These are phyloP conservation scores for Pyrgilauda ruficollis DNA, from an alignment of 2,113 vertebrate species.

Conservation along the genomic window DNA sequence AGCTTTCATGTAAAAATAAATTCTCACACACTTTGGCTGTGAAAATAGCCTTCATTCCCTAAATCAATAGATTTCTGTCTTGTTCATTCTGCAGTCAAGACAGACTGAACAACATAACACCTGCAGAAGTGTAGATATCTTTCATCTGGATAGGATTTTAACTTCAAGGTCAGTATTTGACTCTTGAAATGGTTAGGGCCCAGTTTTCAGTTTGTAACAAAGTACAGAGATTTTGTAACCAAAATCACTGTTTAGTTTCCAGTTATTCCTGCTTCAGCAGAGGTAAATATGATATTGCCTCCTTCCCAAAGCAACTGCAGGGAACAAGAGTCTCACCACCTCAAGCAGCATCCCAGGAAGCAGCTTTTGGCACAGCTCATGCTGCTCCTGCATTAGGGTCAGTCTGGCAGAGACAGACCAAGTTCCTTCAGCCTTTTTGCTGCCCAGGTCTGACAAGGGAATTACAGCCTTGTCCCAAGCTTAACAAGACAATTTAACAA, in stretches of 20 bases:
- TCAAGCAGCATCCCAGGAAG: background rate
- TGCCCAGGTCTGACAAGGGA: background rate
- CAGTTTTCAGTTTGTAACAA: background rate
- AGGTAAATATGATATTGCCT: background rate
- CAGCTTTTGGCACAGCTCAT: background rate
- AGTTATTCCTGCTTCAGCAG: background rate
- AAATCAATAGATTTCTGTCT: background rate
- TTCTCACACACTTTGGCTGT: background rate
- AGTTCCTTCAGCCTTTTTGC: background rate
- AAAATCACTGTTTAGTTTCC: background rate
- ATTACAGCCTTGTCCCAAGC: background rate
- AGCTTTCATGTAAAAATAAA: background rate
- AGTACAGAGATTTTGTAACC: background rate
- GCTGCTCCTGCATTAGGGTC: background rate
- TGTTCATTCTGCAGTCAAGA: background rate
- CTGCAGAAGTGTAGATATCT: background rate
- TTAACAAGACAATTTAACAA: constrained; percentile 1
- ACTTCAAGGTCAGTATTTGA: background rate
- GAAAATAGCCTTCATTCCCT: background rate
- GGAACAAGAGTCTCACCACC: background rate
- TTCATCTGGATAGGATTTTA: background rate
- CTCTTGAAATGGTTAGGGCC: background rate
- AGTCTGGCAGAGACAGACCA: fast-evolving
- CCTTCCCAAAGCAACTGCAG: background rate
- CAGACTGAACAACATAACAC: background rate